Conservation (phyloP, 64 coral and sea anemone species). For the Pocillopora verrucosa region DNA sequence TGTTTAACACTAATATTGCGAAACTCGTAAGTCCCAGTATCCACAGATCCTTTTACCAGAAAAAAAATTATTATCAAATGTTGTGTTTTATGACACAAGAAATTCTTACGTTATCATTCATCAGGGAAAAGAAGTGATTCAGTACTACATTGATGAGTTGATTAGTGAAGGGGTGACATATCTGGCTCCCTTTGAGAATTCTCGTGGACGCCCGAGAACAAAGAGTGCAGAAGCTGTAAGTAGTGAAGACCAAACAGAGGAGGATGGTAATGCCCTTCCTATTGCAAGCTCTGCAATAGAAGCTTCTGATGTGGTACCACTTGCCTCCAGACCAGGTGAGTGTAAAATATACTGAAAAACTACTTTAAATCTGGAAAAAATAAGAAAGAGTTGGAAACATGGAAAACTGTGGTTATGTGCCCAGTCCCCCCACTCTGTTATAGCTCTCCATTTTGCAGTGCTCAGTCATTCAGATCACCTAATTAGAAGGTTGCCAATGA, state of each 20-base stretch:
- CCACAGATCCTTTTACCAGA: no score
- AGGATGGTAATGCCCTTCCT: constrained; percentile 37
- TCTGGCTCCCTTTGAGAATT: constrained; percentile 81
- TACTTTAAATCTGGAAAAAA: no score
- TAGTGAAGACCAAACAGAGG: constrained; percentile 29
- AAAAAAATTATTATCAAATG: no score
- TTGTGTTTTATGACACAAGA: background rate
- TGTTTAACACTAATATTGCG: no score
- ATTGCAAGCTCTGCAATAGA: constrained; percentile 72
- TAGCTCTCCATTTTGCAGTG: no score
- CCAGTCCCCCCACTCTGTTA: no score
- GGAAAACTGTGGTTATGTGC: no score
- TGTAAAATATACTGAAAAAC: no score
- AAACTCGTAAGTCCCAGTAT: no score
- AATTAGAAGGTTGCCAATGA: no score
- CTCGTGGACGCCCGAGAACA: constrained; percentile 71
- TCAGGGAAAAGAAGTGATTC: constrained; percentile 97
- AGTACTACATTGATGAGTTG: constrained; percentile 97
- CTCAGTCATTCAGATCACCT: no score
- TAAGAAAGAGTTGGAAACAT: no score
- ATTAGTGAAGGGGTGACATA: constrained; percentile 83
- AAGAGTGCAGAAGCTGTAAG: constrained; percentile 62
- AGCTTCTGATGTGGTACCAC: constrained; percentile 5
- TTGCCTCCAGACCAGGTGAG: constrained; percentile 21
- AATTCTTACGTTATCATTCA: background rate